A percentile compares a stretch with the other conserved stretches of the same genome.
These are phyloP conservation scores for Idaea aversata DNA, from an alignment of 2,888 invertebrate genomes.

Conservation along the genomic window DNA sequence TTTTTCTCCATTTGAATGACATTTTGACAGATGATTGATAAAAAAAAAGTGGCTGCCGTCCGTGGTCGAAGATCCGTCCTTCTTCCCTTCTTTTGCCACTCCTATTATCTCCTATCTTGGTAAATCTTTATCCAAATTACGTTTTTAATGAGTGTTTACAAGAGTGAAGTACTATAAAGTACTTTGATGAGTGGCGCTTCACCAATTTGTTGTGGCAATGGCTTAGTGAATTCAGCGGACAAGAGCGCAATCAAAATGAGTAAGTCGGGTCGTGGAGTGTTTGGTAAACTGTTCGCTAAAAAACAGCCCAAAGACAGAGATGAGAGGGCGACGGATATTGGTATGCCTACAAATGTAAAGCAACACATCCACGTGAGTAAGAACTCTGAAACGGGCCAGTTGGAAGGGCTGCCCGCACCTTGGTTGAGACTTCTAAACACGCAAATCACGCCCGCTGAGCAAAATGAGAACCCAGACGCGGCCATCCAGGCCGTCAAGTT, in stretches of 20 bases:
- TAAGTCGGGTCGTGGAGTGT: conserved; percentile 72
- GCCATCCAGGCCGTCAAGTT: conserved; percentile 94
- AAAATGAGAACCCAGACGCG: conserved; percentile 93
- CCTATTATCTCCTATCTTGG: conserved; percentile 44
- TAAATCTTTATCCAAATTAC: conserved; percentile 43
- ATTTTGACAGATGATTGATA: conserved; percentile 54
- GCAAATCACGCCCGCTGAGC: conserved; percentile 92
- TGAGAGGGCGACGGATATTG: conserved; percentile 84
- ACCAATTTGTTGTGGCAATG: conserved; percentile 39
- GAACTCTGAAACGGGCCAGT: conserved; percentile 89
- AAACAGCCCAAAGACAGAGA: conserved; percentile 65
- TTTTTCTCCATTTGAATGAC: conserved; percentile 25
- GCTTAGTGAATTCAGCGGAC: conserved; percentile 46
- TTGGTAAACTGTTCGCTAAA: conserved; percentile 75
- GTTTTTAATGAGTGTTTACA: conserved; percentile 41
- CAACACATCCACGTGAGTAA: conserved; percentile 93
- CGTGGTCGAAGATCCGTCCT: conserved; percentile 46
- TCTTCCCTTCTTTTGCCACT: conserved; percentile 62
- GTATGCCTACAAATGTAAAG: conserved; percentile 91
- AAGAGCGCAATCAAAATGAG: conserved; percentile 64
- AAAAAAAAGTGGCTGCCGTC: conserved; percentile 48
- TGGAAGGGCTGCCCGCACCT: conserved; percentile 91
- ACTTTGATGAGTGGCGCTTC: not conserved
- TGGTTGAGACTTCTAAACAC: conserved; percentile 90
- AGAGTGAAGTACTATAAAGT: conserved; percentile 35